phyloP scores from a whole-genome alignment of 1,140 invertebrate genomes.

The Apis mellifera region Amel_HAv3.1 CM009939.2:11476001-11476500 shows the following conservation, averaged over 20 bases:
- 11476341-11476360: background rate
- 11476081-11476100: constrained; percentile 3
- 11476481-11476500: constrained; percentile 78
- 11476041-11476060: background rate
- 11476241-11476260: background rate
- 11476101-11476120: background rate
- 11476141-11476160: background rate
- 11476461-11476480: constrained; percentile 61
- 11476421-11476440: background rate
- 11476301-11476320: background rate
- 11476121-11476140: background rate
- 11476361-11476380: background rate
- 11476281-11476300: too few species aligned
- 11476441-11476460: constrained; percentile 25
- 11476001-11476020: background rate
- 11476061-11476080: background rate
- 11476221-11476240: background rate
- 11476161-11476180: background rate
- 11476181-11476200: too few species aligned
- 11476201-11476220: background rate
- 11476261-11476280: background rate
- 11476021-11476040: background rate
- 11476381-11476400: background rate
- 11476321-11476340: background rate
- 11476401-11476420: background rate